Evolutionary conservation across 2,113 vertebrate species (phyloP).

Genomic region (Ciconia maguari): DNA sequence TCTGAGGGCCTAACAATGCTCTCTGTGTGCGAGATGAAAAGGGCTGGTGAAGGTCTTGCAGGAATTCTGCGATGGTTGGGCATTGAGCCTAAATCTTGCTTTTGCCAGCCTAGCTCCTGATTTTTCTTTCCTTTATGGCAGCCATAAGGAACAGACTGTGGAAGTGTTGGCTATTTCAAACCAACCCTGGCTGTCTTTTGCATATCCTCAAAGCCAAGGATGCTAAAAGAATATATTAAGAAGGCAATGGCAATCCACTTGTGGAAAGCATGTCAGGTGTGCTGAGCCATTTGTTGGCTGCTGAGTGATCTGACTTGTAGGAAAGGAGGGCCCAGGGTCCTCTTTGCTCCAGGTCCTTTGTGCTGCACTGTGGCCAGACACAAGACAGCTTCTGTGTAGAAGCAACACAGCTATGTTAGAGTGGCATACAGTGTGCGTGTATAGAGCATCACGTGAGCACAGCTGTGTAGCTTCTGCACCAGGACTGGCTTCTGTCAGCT

Average conservation of each 20-base stretch:
- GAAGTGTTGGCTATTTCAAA: background rate
- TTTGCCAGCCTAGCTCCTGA: background rate
- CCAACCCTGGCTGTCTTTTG: background rate
- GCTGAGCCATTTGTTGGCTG: background rate
- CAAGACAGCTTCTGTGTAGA: background rate
- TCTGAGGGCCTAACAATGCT: background rate
- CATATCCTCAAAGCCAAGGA: background rate
- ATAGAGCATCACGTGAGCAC: background rate
- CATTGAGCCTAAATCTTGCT: background rate
- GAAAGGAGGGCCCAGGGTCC: background rate
- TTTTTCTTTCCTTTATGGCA: background rate
- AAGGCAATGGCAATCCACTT: background rate
- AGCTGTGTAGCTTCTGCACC: background rate
- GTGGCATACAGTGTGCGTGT: accelerated
- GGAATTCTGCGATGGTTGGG: background rate
- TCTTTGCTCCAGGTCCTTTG: background rate
- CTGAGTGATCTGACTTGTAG: background rate
- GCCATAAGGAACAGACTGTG: background rate
- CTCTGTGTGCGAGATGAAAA: background rate
- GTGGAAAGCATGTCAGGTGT: background rate
- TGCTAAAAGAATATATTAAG: background rate
- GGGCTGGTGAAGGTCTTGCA: background rate
- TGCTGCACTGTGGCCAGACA: background rate
- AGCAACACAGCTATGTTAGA: background rate
- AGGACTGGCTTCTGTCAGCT: background rate